phyloP scores from a whole-genome alignment of 1,140 invertebrate genomes.

The Sesamia nonagrioides region DNA sequence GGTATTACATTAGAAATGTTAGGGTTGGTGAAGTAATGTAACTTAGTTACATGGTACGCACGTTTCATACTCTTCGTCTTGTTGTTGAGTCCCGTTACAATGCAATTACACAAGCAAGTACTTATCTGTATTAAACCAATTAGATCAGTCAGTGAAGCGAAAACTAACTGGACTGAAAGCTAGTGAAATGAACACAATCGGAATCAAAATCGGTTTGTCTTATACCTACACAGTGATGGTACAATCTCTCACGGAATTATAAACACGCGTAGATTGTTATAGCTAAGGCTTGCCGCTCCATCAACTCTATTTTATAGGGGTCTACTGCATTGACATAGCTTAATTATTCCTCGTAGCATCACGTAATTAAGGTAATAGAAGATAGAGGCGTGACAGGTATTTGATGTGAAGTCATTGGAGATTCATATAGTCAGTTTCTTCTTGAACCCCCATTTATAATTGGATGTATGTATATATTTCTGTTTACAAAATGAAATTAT shows the following conservation, averaged over 20 bases:
- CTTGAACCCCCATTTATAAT: no score
- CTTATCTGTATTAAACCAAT: slow-evolving; percentile 69
- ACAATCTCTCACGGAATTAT: slow-evolving; percentile 19
- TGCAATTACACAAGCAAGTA: slow-evolving; percentile 60
- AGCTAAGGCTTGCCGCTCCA: not conserved
- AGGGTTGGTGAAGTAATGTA: slow-evolving; percentile 54
- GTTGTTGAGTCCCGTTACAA: slow-evolving; percentile 56
- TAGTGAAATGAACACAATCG: slow-evolving; percentile 62
- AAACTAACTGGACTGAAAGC: slow-evolving; percentile 61
- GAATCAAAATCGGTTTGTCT: slow-evolving; percentile 58
- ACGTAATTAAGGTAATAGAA: slow-evolving; percentile 17
- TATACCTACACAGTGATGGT: slow-evolving; percentile 6
- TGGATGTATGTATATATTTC: no score
- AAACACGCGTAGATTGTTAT: slow-evolving; percentile 4
- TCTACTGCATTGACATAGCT: slow-evolving; percentile 36
- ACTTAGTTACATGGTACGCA: slow-evolving; percentile 59
- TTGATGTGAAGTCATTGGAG: not conserved
- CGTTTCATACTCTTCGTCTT: slow-evolving; percentile 56
- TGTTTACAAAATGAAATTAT: not conserved
- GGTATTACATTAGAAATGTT: slow-evolving; percentile 67
- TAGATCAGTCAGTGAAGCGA: slow-evolving; percentile 59
- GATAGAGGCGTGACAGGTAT: slow-evolving; percentile 25
- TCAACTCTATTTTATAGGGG: slow-evolving; percentile 43
- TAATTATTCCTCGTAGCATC: slow-evolving; percentile 31
- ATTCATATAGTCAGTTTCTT: not conserved